Evolutionary conservation across 2,888 invertebrate species (phyloP).

Genomic region (Acanthopleura granulata): DNA sequence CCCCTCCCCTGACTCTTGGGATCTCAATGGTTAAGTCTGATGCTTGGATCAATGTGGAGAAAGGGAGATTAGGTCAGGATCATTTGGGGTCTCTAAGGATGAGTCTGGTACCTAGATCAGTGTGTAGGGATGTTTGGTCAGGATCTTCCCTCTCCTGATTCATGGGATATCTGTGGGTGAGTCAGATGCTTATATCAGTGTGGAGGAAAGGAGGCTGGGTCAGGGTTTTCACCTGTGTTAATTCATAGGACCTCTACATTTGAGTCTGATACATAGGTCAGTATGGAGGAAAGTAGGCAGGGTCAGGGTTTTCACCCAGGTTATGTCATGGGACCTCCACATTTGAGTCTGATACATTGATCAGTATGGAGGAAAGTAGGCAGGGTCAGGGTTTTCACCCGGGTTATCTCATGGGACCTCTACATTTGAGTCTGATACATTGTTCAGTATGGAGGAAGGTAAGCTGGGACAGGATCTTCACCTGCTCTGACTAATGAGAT

Average conservation of each 20-base stretch:
- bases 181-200: too few relatives aligned
- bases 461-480: slow-evolving; percentile 92
- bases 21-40: slow-evolving; percentile 63
- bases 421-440: too few relatives aligned
- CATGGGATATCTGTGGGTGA: slow-evolving; percentile 77
- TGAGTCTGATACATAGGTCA: too few relatives aligned
- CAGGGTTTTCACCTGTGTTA: slow-evolving; percentile 89
- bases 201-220: slow-evolving; percentile 92
- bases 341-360: too few relatives aligned
- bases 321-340: slow-evolving; percentile 81
- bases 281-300: slow-evolving; percentile 91
- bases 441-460: too few relatives aligned
- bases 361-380: too few relatives aligned
- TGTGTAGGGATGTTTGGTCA: slow-evolving; percentile 88
- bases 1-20: slow-evolving; percentile 89
- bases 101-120: too few relatives aligned
- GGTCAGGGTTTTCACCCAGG: slow-evolving; percentile 90
- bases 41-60: too few relatives aligned
- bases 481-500: slow-evolving; percentile 87
- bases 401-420: too few relatives aligned
- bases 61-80: too few relatives aligned
- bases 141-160: slow-evolving; percentile 92
- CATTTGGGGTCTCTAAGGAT: too few relatives aligned
- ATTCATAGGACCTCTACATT: slow-evolving; percentile 79
- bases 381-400: too few relatives aligned